A percentile compares a stretch with the other conserved stretches of the same genome.
Conservation (phyloP, 2,113 vertebrate species). For the Ochotona princeps region DNA sequence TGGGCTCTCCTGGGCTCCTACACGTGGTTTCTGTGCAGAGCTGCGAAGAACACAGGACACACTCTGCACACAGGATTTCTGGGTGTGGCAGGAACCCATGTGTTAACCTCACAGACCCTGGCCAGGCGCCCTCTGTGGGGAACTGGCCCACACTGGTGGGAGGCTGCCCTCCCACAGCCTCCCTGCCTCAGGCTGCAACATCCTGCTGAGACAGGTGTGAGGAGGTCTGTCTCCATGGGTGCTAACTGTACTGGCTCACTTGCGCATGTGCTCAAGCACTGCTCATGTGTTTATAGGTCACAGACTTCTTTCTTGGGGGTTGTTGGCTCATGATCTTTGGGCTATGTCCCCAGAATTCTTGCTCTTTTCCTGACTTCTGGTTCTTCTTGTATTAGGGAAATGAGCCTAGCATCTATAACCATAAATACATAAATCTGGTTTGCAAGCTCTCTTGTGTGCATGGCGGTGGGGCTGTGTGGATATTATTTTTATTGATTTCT, state of each 20-base stretch:
- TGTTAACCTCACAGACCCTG: background rate
- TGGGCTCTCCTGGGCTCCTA: background rate
- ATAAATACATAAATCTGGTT: slow-evolving; percentile 8
- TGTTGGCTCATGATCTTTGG: background rate
- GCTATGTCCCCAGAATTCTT: background rate
- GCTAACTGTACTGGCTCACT: background rate
- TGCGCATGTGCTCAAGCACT: background rate
- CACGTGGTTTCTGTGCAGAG: background rate
- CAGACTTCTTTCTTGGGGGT: background rate
- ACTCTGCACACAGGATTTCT: background rate
- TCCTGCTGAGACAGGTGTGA: background rate
- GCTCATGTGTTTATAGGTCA: background rate
- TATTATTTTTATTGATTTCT: slow-evolving; percentile 12
- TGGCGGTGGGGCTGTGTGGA: background rate
- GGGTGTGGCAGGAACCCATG: background rate
- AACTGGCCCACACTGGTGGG: background rate
- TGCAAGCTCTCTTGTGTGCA: background rate
- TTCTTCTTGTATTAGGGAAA: slow-evolving; percentile 20
- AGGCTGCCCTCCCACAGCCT: background rate
- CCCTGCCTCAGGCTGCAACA: background rate
- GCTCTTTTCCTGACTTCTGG: slow-evolving; percentile 40
- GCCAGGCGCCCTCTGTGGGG: background rate
- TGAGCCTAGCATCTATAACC: background rate
- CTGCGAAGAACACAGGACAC: background rate
- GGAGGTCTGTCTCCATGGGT: background rate